Evolutionary conservation across 2,888 invertebrate genomes (phyloP), one percentile per base, ranked within the genome.

Genomic region (Boloria euphrosyne): DNA sequence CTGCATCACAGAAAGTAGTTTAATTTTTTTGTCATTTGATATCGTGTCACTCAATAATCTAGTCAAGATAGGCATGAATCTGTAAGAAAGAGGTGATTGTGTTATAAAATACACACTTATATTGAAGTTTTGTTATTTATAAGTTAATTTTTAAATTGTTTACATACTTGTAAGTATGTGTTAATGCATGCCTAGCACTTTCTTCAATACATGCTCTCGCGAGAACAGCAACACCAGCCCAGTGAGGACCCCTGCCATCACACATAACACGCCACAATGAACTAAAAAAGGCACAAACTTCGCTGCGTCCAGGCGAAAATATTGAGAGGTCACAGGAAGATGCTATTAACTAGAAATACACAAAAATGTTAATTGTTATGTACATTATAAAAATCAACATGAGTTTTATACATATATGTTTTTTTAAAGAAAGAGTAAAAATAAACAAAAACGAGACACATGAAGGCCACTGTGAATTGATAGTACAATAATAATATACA

Each of bases 151-250:
- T 38, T 10, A 38, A 2, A 38, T 38, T 10, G 10, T 38, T 38
- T 38, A 68, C 83, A 80, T 66, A 92, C 92, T 90, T 95, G 77
- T 95, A 96, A 0, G 94, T 95, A 74, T 95, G 94, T 43, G 95
- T 94, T 0, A 96, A 86, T 0, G 94, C 94, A 76, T 93, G 89
- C 71, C 94, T 89, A 0, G 95, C 94, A 57, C 92, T 90, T 0
- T 93, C 86, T 77, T 95, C 95, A 68, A 93, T 93, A 71, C 94
- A 93, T 4, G 94, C 94, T 64, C 94, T 93, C 18, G 93, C 89
- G 38, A 96, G 82, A 50, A 95, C 94, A n/a, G 94, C 94, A 0
- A 96, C 86, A 4, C 94, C 94, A 16, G 93, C 93, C 95, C 95
- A 95, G 47, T 95, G 92, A 0, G 93, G 92, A 0, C 94, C 94